phyloP scores from a whole-genome alignment of 2,797 vertebrate genomes.

The Cetoscarus ocellatus region DNA sequence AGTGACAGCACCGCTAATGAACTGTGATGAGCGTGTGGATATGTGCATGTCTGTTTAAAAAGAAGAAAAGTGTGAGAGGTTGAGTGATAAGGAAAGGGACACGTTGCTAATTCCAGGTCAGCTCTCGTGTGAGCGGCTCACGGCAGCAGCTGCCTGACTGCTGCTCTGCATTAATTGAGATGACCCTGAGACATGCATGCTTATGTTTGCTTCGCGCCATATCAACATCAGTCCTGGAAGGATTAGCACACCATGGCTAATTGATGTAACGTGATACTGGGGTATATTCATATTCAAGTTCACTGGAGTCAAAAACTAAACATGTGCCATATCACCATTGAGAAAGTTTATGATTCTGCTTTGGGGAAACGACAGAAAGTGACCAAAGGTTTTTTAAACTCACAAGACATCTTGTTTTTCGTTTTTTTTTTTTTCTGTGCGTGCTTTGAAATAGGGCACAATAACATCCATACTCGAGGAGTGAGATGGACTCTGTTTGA shows the following conservation, averaged over 20 bases:
- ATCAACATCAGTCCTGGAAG: slow-evolving; percentile 31
- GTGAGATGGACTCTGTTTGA: no score
- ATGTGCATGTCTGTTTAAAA: slow-evolving; percentile 30
- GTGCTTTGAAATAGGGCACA: no score
- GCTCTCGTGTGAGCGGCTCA: slow-evolving; percentile 46
- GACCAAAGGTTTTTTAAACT: no score
- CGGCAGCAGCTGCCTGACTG: slow-evolving; percentile 43
- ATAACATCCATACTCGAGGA: no score
- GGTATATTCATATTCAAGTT: slow-evolving; percentile 18
- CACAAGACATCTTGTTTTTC: no score
- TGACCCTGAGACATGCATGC: slow-evolving; percentile 60
- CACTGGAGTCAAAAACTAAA: background rate
- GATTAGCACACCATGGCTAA: background rate
- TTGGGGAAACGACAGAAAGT: background rate
- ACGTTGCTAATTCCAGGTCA: slow-evolving; percentile 56
- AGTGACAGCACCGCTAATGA: slow-evolving; percentile 67
- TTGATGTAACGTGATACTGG: background rate
- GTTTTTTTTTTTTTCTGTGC: no score
- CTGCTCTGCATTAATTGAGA: slow-evolving; percentile 61
- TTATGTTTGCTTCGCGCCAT: slow-evolving; percentile 49
- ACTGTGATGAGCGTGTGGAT: slow-evolving; percentile 59
- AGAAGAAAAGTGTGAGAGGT: slow-evolving; percentile 8
- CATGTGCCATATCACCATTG: background rate
- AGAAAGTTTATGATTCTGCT: background rate
- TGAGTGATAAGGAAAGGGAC: slow-evolving; percentile 29